Conservation (phyloP, 2,113 vertebrate genomes). For the Xiphorhynchus elegans region DNA sequence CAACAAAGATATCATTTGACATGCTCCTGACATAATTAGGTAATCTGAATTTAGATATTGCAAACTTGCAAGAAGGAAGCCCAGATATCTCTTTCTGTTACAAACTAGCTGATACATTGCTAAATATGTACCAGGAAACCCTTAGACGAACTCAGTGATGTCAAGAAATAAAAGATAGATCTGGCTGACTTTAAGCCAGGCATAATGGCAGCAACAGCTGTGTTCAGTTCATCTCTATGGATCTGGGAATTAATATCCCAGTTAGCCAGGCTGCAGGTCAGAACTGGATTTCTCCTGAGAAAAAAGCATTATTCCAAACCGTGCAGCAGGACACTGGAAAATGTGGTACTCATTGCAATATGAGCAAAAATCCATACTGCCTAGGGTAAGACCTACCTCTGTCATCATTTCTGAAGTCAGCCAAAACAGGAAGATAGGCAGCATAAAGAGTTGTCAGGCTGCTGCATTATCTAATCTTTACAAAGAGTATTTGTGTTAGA, state of each 20-base stretch:
- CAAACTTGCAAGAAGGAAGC: background rate
- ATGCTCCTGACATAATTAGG: background rate
- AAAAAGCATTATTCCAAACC: background rate
- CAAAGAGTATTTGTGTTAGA: background rate
- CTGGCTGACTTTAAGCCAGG: background rate
- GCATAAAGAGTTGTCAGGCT: background rate
- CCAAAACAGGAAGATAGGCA: fast-evolving
- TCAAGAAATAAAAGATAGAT: background rate
- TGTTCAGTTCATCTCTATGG: background rate
- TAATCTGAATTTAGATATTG: background rate
- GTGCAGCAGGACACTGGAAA: background rate
- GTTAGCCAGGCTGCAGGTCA: background rate
- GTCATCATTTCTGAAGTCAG: background rate
- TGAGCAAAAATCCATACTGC: background rate
- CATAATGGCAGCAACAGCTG: background rate
- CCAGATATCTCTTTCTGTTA: background rate
- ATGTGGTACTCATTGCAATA: background rate
- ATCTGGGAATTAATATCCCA: background rate
- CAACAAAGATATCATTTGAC: background rate
- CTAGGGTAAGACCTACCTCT: background rate
- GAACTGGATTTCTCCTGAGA: background rate
- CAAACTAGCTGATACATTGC: background rate
- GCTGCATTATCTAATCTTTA: background rate
- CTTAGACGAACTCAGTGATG: background rate
- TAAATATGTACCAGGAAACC: background rate